Evolutionary conservation across 1,140 invertebrate species (phyloP), one percentile per base, ranked within the genome.

Genomic region (Cotesia typhae): DNA sequence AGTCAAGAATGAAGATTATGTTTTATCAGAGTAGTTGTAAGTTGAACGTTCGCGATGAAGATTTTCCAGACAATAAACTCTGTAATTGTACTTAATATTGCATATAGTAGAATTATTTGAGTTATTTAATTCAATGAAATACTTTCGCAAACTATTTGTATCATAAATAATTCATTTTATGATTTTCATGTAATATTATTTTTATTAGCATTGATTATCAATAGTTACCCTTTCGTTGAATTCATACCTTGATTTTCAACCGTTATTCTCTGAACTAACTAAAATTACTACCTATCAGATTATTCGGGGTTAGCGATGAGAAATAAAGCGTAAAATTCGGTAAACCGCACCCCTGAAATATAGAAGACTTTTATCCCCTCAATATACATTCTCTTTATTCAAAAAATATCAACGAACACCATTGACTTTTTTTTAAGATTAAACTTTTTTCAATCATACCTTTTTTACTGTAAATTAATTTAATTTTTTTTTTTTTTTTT

Each of bases 1-100:
- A 65, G 63, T 65, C 63, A 65, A 65, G 63, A 65, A 65, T 51
- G 36, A 51, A 47, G 63, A 65, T 52, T 65, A 51, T 28, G 28
- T 28, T 28, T 65, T 51, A 12, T 65, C 47, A 65, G 41, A 37
- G 20, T 37, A 47, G 51, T 51, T 37, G 38, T 51, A 37, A 65
- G 63, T 65, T 65, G 63, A 65, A 65, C 20, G 63, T 65, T 65
- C 63, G 38, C 63, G 5, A 7, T 47, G 4, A 65, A 65, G 36
- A 51, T 65, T 28, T 12, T 9, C 38, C 28, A 65, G 63, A 65
- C 37, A 51, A 51, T 20, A 14, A 47, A 6, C 37, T 9, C n/a
- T 20, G 6, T 6, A 65, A 5, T 59, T 14, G 28, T 17, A 20
- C 9, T 59, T n/a, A 55, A 14, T 14, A 59, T 59, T 20, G 5